phyloP scores from a whole-genome alignment of 2,797 vertebrate genomes.

The Clarias pachynema region DNA sequence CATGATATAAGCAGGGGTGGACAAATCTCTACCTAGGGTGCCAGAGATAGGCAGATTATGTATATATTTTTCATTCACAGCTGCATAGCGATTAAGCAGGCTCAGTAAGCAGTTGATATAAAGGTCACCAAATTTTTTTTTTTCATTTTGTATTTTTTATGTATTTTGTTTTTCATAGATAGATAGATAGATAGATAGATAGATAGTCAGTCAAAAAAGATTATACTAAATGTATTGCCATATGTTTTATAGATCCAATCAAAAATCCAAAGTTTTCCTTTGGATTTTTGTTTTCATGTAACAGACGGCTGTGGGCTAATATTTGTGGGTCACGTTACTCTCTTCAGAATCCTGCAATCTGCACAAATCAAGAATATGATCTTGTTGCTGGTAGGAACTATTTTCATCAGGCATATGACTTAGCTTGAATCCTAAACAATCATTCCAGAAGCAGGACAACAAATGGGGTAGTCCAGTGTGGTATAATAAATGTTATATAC shows the following conservation, averaged over 20 bases:
- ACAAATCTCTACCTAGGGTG: not conserved
- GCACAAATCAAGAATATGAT: not conserved
- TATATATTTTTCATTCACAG: not conserved
- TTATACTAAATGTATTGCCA: too few species aligned
- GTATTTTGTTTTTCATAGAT: not conserved
- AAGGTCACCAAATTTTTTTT: not conserved
- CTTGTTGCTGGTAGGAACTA: not conserved
- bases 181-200: too few species aligned
- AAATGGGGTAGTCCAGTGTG: not conserved
- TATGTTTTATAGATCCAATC: too few species aligned
- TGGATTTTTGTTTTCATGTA: too few species aligned
- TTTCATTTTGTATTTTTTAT: not conserved
- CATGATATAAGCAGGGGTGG: not conserved
- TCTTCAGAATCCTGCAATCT: not conserved
- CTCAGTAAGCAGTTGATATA: not conserved
- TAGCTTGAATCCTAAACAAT: not conserved
- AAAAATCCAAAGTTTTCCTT: too few species aligned
- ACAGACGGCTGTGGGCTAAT: not conserved
- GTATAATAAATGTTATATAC: not conserved
- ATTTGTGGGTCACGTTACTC: not conserved
- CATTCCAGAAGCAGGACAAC: not conserved
- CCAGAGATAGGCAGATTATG: not conserved
- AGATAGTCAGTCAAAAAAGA: too few species aligned
- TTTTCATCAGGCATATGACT: not conserved
- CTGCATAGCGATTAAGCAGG: not conserved